phyloP scores from a whole-genome alignment of 2,797 vertebrate species.

The Nothura maculosa region DNA sequence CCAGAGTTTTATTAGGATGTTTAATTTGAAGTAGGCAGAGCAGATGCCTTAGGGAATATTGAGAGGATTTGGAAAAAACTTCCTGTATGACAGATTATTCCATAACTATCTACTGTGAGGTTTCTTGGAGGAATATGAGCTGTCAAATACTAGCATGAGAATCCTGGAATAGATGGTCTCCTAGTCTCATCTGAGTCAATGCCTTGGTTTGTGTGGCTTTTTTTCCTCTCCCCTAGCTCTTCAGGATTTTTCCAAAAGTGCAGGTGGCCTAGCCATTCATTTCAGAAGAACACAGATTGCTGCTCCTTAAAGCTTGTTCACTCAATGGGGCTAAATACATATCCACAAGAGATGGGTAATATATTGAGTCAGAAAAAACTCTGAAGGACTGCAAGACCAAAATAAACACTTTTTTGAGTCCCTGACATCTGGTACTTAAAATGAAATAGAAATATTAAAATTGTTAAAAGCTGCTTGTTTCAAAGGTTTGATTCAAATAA shows the following conservation, averaged over 20 bases:
- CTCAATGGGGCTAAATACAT: slow-evolving; percentile 67
- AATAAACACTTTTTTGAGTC: slow-evolving; percentile 75
- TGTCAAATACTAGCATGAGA: background rate
- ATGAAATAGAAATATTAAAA: slow-evolving; percentile 75
- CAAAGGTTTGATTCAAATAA: slow-evolving; percentile 76
- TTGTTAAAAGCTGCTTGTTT: slow-evolving; percentile 71
- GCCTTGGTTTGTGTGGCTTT: slow-evolving; percentile 2
- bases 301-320: slow-evolving; percentile 58
- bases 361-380: slow-evolving; percentile 72
- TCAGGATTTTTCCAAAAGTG: slow-evolving; percentile 62
- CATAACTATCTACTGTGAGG: background rate
- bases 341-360: slow-evolving; percentile 46
- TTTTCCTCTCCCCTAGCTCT: background rate
- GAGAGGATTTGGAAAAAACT: background rate
- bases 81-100: background rate
- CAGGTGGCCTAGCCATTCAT: slow-evolving; percentile 73
- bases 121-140: background rate
- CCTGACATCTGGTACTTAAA: slow-evolving; percentile 76
- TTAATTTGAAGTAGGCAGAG: background rate
- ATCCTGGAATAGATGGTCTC: background rate
- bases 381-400: slow-evolving; percentile 71
- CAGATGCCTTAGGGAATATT: background rate
- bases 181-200: background rate
- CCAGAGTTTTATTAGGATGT: background rate
- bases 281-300: slow-evolving; percentile 70